Evolutionary conservation across 1,140 invertebrate species (phyloP), one percentile per base, ranked within the genome.

Genomic region (Drosophila dunni): DNA sequence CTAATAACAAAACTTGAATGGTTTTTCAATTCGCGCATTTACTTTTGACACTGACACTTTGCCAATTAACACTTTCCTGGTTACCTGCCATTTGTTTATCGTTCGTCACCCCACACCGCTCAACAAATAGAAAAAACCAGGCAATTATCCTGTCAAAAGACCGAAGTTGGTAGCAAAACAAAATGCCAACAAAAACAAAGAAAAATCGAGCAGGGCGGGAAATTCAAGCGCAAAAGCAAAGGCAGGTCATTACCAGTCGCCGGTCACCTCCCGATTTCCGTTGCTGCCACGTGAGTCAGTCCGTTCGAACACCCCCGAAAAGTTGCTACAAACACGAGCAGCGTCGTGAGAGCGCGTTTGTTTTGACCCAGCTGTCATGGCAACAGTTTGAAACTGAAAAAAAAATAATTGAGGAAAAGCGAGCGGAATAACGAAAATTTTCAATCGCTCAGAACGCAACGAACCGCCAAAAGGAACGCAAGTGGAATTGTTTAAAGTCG

Each of bases 11-110:
- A 40, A 67, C 40, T 56, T 15, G 54, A 85, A 86, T 83, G 63
- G 73, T 54, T 88, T 89, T 88, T 86, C 83, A 88, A 89, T 88
- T 88, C 81, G 57, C 61, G 45, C 50, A 53, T 54, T 56, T 24
- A 13, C 61, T 15, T 34, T 40, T 69, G 53, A 42, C 60, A 77
- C 76, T 89, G 85, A 84, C 81, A 84, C 71, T 81, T 90, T 89
- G 78, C 84, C 84, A 89, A 89, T 89, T 89, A 89, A 89, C 84
- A 89, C 84, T 89, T 89, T 89, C 84, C 84, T 89, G 84, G 84
- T 89, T 89, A 89, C 84, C 80, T 81, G 62, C 64, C 61, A 68
- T 71, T 75, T 89, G 74, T 84, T 88, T 89, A 63, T 84, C 44
- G 62, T 64, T 42, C 44, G 45, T 15, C 45, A 9, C 34, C 54